phyloP scores from a whole-genome alignment of 2,113 vertebrate species.

The Cervus canadensis region DNA sequence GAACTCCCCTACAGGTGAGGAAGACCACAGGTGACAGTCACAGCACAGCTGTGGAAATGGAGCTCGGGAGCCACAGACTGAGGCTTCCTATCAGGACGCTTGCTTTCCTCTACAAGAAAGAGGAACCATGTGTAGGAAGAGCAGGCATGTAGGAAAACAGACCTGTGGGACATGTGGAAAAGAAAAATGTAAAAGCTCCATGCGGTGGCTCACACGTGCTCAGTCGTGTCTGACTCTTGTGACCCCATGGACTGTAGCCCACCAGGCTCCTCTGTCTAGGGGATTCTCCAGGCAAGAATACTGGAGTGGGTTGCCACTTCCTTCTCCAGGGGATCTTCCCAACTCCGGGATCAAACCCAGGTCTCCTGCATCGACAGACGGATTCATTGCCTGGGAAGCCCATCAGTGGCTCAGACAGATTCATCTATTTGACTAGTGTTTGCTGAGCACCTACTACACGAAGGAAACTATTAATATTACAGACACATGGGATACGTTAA shows the following conservation, averaged over 20 bases:
- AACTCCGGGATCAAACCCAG: neutral
- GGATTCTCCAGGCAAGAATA: neutral
- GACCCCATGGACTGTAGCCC: neutral
- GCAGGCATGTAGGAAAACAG: neutral
- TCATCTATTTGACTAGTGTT: neutral
- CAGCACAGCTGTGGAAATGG: neutral
- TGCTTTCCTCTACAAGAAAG: neutral
- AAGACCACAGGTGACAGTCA: neutral
- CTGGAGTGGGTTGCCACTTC: neutral
- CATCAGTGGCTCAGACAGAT: neutral
- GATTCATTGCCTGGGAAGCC: neutral
- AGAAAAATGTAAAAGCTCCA: neutral
- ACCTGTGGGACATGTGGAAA: neutral
- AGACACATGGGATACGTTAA: neutral
- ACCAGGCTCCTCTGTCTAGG: neutral
- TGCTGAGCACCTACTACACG: neutral
- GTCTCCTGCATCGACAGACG: neutral
- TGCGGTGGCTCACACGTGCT: neutral
- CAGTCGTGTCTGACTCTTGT: neutral
- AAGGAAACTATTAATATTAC: neutral
- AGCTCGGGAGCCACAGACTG: neutral
- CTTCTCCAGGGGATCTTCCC: neutral
- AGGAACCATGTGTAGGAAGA: neutral
- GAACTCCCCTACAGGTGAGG: neutral
- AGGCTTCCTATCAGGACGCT: fast-evolving